Evolutionary conservation across 2,888 invertebrate species (phyloP).

Genomic region (Atethmia centrago): DNA sequence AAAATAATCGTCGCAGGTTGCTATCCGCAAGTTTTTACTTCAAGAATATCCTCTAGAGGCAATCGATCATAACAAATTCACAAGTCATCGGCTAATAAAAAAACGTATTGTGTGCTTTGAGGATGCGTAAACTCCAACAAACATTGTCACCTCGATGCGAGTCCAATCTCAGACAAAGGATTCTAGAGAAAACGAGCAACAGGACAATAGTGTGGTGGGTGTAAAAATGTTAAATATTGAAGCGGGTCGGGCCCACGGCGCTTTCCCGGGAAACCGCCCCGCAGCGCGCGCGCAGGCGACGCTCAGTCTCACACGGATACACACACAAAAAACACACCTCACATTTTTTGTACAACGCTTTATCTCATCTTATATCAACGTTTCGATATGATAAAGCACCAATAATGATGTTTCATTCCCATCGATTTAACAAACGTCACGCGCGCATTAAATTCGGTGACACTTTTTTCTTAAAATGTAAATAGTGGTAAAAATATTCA

Average conservation of each 20-base stretch:
- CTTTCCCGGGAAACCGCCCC: constrained; percentile 89
- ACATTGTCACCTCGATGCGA: constrained; percentile 89
- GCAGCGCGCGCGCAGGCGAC: constrained; percentile 88
- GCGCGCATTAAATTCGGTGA: constrained; percentile 79
- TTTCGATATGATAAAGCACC: constrained; percentile 88
- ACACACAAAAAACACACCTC: constrained; percentile 85
- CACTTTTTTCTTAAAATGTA: constrained; percentile 76
- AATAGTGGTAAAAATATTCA: constrained; percentile 65
- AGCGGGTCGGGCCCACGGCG: constrained; percentile 81
- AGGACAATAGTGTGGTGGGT: constrained; percentile 85
- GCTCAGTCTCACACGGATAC: constrained; percentile 86
- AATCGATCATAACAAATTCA: constrained; percentile 90
- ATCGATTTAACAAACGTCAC: constrained; percentile 84
- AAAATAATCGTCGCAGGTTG: constrained; percentile 73
- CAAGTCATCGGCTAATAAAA: constrained; percentile 89
- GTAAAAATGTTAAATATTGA: constrained; percentile 88
- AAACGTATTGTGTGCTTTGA: constrained; percentile 85
- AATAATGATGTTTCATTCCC: constrained; percentile 90
- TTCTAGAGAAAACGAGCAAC: constrained; percentile 81
- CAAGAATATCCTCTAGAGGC: constrained; percentile 73
- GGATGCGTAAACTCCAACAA: constrained; percentile 86
- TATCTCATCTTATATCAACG: constrained; percentile 87
- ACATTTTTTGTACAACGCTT: constrained; percentile 79
- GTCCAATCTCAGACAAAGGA: constrained; percentile 86
- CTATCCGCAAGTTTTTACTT: constrained; percentile 78